Percentiles rank a stretch among this genome's conserved stretches.
These are phyloP conservation scores for Allygus modestus DNA, from an alignment of 2,888 invertebrate species.

Conservation along the genomic window DNA sequence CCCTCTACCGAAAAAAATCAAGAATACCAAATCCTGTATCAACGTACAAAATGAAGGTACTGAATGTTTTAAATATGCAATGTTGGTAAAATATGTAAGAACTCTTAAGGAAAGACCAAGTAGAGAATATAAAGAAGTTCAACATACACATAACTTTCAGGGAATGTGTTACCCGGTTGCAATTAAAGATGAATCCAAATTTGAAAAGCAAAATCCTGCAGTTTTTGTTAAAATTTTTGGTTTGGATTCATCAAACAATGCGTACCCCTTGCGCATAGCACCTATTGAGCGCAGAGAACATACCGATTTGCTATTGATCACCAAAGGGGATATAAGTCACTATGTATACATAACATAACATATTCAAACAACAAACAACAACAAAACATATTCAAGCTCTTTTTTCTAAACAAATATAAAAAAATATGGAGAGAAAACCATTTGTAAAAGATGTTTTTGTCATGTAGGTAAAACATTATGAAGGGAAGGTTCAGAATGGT, in stretches of 20 bases:
- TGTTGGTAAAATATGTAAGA: conserved; percentile 65
- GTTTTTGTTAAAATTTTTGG: conserved; percentile 8
- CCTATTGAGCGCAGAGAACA: neutral
- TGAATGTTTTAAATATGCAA: conserved; percentile 49
- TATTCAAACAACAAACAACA: too few relatives aligned
- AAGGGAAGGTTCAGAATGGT: neutral
- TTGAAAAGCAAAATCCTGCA: conserved; percentile 15
- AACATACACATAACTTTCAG: neutral
- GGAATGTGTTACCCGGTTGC: neutral
- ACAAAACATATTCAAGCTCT: neutral
- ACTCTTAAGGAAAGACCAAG: conserved; percentile 67
- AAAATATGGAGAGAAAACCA: neutral
- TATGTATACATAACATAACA: conserved; percentile 13
- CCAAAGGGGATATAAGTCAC: neutral
- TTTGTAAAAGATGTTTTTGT: conserved; percentile 17
- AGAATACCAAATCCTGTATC: neutral
- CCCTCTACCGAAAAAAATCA: neutral
- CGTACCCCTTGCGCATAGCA: neutral
- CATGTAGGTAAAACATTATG: neutral
- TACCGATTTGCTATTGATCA: conserved; percentile 25
- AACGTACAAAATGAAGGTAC: conserved; percentile 11
- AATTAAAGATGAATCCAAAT: neutral
- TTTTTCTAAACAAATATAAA: neutral
- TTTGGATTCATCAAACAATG: neutral
- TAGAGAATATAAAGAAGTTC: neutral